phyloP scores from a whole-genome alignment of 2,113 vertebrate species.

The Brienomyrus brachyistius region DNA sequence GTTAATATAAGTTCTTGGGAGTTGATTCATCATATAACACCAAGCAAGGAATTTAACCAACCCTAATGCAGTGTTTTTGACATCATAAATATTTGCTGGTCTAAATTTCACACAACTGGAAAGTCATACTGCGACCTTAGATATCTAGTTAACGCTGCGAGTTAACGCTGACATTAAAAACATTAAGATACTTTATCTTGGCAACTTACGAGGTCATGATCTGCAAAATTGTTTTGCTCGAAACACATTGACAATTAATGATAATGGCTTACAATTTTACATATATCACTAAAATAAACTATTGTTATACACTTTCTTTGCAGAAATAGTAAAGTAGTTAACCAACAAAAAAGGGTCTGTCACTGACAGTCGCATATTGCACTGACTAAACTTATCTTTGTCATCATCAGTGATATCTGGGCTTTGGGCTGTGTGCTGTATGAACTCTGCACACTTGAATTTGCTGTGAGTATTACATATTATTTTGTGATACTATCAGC shows the following conservation, averaged over 20 bases:
- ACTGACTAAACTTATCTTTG: neutral
- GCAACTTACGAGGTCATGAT: neutral
- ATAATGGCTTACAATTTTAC: neutral
- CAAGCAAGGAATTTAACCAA: neutral
- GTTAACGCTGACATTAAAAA: neutral
- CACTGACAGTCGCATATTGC: neutral
- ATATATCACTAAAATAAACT: neutral
- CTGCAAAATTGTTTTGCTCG: neutral
- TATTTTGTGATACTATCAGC: neutral
- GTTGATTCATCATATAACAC: neutral
- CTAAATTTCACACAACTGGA: neutral
- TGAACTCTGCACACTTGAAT: constrained; percentile 16
- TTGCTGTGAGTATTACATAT: constrained; percentile 3
- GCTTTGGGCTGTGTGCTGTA: constrained; percentile 21
- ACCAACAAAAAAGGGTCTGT: neutral
- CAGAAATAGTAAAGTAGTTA: neutral
- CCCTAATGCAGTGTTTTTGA: neutral
- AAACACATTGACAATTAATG: neutral
- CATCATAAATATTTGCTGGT: neutral
- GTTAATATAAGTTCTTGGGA: neutral
- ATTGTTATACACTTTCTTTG: neutral
- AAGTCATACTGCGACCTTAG: neutral
- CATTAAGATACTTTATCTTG: neutral
- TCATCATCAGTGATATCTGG: constrained; percentile 20
- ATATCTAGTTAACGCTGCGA: too few species aligned